phyloP scores from a whole-genome alignment of 2,797 vertebrate species.

The Anisognathus igniventris region DNA sequence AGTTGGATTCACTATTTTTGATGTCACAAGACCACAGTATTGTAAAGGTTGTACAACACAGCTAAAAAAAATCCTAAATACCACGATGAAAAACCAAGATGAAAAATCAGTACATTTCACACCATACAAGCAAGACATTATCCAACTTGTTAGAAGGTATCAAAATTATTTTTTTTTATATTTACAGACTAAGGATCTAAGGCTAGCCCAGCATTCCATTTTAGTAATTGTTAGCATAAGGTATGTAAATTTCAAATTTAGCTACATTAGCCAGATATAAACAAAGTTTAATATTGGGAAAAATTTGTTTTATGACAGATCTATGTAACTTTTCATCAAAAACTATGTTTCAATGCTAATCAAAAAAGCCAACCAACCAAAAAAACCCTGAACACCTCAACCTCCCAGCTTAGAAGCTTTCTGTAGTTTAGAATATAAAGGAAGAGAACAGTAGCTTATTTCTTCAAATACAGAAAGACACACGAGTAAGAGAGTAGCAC shows the following conservation, averaged over 20 bases:
- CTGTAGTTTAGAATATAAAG: background rate
- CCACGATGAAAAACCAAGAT: background rate
- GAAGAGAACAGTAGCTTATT: background rate
- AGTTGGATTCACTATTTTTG: background rate
- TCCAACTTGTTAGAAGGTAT: background rate
- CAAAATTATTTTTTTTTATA: background rate
- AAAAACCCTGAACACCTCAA: too few species aligned
- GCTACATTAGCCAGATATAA: background rate
- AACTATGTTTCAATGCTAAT: background rate
- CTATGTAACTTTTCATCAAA: background rate
- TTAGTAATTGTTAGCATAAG: background rate
- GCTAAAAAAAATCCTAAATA: background rate
- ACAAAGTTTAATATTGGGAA: background rate
- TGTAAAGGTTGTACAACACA: background rate
- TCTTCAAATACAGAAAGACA: background rate
- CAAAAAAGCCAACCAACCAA: background rate
- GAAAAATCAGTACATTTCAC: background rate
- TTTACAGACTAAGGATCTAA: background rate
- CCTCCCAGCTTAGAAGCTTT: background rate
- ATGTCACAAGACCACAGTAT: background rate
- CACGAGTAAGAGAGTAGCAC: background rate
- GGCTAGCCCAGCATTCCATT: background rate
- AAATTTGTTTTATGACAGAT: background rate
- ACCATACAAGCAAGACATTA: background rate
- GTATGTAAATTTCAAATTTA: background rate